These are phyloP conservation scores for Apis dorsata DNA, from an alignment of 1,140 invertebrate genomes.

Conservation along the genomic window DNA sequence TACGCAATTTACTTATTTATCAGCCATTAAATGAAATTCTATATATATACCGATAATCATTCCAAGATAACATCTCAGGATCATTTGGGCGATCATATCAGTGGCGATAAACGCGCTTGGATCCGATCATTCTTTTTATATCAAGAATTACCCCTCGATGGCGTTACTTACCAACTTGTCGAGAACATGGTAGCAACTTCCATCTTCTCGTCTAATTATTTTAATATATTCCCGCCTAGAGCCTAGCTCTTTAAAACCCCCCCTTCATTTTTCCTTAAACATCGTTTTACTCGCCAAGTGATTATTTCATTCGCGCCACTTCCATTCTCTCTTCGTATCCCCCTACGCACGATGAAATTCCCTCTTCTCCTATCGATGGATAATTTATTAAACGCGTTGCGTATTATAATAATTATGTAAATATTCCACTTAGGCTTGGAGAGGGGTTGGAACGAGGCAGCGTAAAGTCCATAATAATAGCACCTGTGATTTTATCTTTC, in stretches of 20 bases:
- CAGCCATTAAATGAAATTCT: not conserved
- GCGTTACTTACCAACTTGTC: constrained; percentile 5
- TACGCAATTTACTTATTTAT: too few relatives aligned
- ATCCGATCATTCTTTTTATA: not conserved
- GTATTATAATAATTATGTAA: constrained; percentile 46
- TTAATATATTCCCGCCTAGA: constrained; percentile 4
- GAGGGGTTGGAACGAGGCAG: not conserved
- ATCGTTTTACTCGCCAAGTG: not conserved
- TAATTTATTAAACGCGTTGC: constrained; percentile 16
- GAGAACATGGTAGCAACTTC: not conserved
- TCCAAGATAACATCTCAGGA: not conserved
- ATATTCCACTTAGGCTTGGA: constrained; percentile 30
- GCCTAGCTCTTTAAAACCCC: not conserved
- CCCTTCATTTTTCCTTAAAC: not conserved
- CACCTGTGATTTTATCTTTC: too few relatives aligned
- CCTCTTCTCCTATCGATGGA: not conserved
- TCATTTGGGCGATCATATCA: not conserved
- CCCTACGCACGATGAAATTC: not conserved
- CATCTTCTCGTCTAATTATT: not conserved
- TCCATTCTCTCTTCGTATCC: not conserved
- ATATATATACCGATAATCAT: not conserved
- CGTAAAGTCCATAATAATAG: not conserved
- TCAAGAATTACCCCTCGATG: not conserved
- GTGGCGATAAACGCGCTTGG: not conserved
- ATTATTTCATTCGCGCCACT: not conserved